phyloP scores from a whole-genome alignment of 2,113 vertebrate genomes.

The Nematolebias whitei region DNA sequence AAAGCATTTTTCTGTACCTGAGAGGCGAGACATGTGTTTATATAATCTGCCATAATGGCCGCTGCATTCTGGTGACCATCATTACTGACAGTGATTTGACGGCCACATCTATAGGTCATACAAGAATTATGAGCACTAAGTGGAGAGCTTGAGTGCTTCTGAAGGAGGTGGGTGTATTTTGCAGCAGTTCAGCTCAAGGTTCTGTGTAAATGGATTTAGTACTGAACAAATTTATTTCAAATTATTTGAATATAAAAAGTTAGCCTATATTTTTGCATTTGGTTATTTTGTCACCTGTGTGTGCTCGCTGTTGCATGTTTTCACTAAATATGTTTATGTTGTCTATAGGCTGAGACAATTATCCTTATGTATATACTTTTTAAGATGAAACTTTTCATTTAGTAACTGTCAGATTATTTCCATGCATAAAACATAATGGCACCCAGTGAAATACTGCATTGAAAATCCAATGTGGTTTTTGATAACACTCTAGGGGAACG shows the following conservation, averaged over 20 bases:
- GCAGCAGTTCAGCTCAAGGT: slow-evolving; percentile 4
- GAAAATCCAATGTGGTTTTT: neutral
- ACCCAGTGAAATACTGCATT: too few relatives aligned
- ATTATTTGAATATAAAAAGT: neutral
- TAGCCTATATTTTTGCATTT: too few relatives aligned
- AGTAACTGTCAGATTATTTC: too few relatives aligned
- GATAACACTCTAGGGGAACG: neutral
- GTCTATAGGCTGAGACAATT: too few relatives aligned
- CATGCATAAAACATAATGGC: too few relatives aligned
- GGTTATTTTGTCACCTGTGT: neutral
- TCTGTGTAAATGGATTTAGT: neutral
- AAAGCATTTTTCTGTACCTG: slow-evolving; percentile 72
- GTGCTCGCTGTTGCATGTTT: neutral
- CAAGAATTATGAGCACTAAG: slow-evolving; percentile 60
- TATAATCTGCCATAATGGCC: slow-evolving; percentile 23
- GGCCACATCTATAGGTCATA: slow-evolving; percentile 45
- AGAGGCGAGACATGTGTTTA: slow-evolving; percentile 48
- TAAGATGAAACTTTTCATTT: too few relatives aligned
- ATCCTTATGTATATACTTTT: too few relatives aligned
- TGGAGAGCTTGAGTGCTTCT: slow-evolving; percentile 25
- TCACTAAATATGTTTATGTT: neutral
- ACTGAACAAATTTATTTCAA: neutral
- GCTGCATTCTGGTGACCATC: slow-evolving; percentile 40
- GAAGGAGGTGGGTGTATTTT: neutral
- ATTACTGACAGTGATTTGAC: slow-evolving; percentile 49